phyloP scores from a whole-genome alignment of 2,797 vertebrate genomes.

The Eutrigla gurnardus region DNA sequence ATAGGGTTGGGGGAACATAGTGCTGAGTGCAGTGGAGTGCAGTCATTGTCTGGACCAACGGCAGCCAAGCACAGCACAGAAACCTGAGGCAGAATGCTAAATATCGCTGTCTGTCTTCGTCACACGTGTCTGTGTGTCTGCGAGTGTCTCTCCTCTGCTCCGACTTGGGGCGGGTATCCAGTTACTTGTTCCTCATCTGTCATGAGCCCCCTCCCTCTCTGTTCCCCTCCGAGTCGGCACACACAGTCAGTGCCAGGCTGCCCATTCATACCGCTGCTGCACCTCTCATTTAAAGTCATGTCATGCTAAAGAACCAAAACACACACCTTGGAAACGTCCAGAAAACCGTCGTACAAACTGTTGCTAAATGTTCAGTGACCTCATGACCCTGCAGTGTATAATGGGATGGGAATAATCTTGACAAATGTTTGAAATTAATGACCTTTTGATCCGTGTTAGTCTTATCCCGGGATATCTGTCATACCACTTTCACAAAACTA shows the following conservation, averaged over 20 bases:
- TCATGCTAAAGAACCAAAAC: slow-evolving; percentile 15
- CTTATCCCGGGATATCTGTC: background rate
- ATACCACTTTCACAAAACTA: slow-evolving; percentile 40
- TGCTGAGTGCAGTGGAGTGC: background rate
- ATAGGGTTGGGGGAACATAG: too few relatives aligned
- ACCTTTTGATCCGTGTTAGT: slow-evolving; percentile 14
- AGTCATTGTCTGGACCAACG: background rate
- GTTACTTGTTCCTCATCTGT: slow-evolving; percentile 50
- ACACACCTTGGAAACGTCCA: background rate
- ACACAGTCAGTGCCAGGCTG: slow-evolving; percentile 19
- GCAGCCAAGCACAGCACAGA: background rate
- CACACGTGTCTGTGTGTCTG: background rate
- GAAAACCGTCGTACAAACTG: background rate
- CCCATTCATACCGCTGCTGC: slow-evolving; percentile 50
- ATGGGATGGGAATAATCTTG: slow-evolving; percentile 11
- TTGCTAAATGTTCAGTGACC: background rate
- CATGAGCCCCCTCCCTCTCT: slow-evolving; percentile 10
- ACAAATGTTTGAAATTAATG: slow-evolving; percentile 4
- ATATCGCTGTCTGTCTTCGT: background rate
- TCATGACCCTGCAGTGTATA: background rate
- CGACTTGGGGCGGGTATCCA: slow-evolving; percentile 29
- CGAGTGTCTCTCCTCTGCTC: slow-evolving; percentile 27
- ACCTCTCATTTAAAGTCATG: slow-evolving; percentile 40
- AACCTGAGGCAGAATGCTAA: background rate
- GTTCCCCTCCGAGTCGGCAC: slow-evolving; percentile 19